phyloP scores from a whole-genome alignment of 2,113 vertebrate genomes.

The Procavia capensis region DNA sequence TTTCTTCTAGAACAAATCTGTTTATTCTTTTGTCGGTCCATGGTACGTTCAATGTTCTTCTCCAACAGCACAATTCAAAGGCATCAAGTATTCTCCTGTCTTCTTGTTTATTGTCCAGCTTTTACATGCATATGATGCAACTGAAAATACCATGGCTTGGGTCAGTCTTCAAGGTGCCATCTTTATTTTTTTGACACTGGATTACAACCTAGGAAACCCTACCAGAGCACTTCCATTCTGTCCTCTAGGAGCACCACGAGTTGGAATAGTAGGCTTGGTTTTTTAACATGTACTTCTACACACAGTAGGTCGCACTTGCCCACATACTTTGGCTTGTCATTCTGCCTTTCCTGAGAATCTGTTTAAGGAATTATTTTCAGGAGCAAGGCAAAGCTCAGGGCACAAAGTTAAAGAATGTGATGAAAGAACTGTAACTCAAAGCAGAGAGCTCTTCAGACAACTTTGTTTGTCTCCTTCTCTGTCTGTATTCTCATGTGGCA shows the following conservation, averaged over 20 bases:
- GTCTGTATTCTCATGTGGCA: rapidly evolving
- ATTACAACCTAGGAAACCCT: too few relatives aligned
- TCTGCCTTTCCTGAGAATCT: not conserved
- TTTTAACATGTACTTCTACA: not conserved
- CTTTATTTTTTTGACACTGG: too few relatives aligned
- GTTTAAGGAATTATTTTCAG: not conserved
- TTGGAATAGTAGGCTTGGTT: not conserved
- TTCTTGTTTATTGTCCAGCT: too few relatives aligned
- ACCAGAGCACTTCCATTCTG: not conserved
- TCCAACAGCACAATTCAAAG: too few relatives aligned
- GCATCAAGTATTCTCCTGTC: too few relatives aligned
- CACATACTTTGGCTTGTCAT: not conserved
- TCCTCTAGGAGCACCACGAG: not conserved
- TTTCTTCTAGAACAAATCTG: too few relatives aligned
- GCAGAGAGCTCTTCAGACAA: not conserved
- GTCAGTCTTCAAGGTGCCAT: too few relatives aligned
- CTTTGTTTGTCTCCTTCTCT: not conserved
- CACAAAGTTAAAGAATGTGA: not conserved
- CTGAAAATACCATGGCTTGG: too few relatives aligned
- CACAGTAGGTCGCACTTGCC: not conserved
- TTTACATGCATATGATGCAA: too few relatives aligned
- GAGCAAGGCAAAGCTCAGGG: not conserved
- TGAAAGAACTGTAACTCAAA: not conserved
- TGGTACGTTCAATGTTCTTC: too few relatives aligned
- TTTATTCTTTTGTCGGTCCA: too few relatives aligned